Evolutionary conservation across 30 jellyfish, hydroid and myxozoan genomes (phyloP), one percentile per base, ranked within the genome.

Genomic region (Phacellophora camtschatica): DNA sequence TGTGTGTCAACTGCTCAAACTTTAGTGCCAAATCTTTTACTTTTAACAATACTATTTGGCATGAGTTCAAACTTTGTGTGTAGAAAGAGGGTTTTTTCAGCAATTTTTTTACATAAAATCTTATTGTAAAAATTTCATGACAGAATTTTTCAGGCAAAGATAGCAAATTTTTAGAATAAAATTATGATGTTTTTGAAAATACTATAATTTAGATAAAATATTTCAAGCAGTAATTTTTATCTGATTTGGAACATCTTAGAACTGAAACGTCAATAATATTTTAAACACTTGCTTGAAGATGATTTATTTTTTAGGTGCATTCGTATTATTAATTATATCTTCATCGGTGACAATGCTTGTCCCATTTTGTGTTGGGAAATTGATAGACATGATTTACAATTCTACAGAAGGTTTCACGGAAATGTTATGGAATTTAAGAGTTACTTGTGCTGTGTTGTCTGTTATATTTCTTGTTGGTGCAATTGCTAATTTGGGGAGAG

Each of bases 331-430:
- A 64, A 50, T 94, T 9, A 39, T 94, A 13, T 94, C 95, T 33
- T 94, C 99, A 69, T 53, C 96, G 4, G 95, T 94, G 6, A 78
- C 99, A 28, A 87, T 94, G 97, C 58, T 95, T 62, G 99, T 94
- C 6, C 99, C 99, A 49, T 94, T 83, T 58, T 94, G 93, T 80
- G 51, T 94, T 82, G 99, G 99, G 27, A 94, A 83, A 63, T 82
- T 94, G 76, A 87, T 94, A 20, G 99, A 94, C 70, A 50, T 94
- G 20, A 94, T 94, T 63, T 94, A 87, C 84, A 66, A 89, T 28
- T 64, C 96, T 24, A 64, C 84, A 25, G 88, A 51, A 24, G 95
- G 81, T 62, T 87, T 87, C 41, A 62, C 84, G 0, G 92, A 88
- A 66, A 94, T 94, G 99, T 70, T 94, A 70, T 37, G 79, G 75